Evolutionary conservation across 2,797 vertebrate genomes (phyloP).

Genomic region (Esox lucius): DNA sequence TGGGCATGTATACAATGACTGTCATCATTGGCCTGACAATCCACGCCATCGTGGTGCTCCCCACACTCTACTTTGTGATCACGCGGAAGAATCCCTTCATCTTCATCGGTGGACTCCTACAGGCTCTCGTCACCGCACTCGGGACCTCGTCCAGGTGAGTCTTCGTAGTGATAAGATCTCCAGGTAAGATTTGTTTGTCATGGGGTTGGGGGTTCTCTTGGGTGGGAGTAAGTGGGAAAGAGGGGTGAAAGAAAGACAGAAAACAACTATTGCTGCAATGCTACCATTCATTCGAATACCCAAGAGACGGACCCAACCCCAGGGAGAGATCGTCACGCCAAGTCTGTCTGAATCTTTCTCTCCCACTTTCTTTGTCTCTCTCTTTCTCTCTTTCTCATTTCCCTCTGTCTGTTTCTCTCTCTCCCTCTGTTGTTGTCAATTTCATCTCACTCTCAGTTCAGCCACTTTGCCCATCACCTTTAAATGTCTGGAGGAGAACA

Average conservation of each 20-base stretch:
- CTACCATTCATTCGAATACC: too few species aligned
- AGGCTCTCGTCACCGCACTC: slow-evolving; percentile 83
- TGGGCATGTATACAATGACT: slow-evolving; percentile 84
- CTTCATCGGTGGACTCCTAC: slow-evolving; percentile 79
- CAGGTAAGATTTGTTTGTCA: too few species aligned
- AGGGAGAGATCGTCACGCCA: too few species aligned
- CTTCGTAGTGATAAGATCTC: neutral
- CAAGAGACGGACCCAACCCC: too few species aligned
- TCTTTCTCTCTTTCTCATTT: neutral
- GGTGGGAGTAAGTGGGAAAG: too few species aligned
- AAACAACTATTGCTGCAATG: too few species aligned
- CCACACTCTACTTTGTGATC: slow-evolving; percentile 79
- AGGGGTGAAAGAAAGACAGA: too few species aligned
- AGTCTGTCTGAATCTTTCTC: neutral
- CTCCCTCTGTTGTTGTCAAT: neutral
- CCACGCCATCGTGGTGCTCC: slow-evolving; percentile 76
- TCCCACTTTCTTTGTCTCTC: neutral
- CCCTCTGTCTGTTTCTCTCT: neutral
- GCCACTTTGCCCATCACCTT: slow-evolving; percentile 84
- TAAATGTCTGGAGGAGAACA: slow-evolving; percentile 84
- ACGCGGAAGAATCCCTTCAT: slow-evolving; percentile 79
- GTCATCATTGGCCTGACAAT: slow-evolving; percentile 77
- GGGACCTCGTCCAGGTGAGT: slow-evolving; percentile 82
- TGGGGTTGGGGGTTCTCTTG: too few species aligned
- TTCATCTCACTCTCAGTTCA: slow-evolving; percentile 61